Evolutionary conservation across 2,797 vertebrate species (phyloP).

Genomic region (Mycteria americana): DNA sequence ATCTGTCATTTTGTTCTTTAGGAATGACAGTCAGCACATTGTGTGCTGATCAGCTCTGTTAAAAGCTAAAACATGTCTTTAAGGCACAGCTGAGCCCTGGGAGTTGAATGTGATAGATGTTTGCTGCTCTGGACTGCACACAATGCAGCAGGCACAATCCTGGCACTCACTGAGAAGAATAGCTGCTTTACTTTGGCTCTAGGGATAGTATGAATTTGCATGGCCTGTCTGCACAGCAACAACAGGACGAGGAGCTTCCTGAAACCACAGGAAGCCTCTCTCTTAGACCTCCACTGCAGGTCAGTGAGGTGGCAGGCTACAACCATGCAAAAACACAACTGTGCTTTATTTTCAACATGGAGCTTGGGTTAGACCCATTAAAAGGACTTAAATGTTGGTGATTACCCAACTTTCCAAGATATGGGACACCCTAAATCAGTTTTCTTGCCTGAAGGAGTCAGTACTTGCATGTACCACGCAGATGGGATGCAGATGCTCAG

Average conservation of each 20-base stretch:
- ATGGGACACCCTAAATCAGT: not conserved
- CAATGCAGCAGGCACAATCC: slow-evolving; percentile 15
- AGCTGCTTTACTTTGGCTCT: not conserved
- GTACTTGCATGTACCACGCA: not conserved
- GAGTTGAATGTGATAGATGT: slow-evolving; percentile 12
- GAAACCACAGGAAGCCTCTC: not conserved
- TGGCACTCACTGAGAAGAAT: not conserved
- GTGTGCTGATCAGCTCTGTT: slow-evolving; percentile 11
- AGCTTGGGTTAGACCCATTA: not conserved
- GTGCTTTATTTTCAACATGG: not conserved
- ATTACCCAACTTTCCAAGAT: not conserved
- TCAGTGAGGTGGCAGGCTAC: not conserved
- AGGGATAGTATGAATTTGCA: not conserved
- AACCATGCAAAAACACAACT: not conserved
- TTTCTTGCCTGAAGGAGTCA: not conserved
- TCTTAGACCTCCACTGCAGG: not conserved
- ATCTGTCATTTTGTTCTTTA: slow-evolving; percentile 60
- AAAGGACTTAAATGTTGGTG: not conserved
- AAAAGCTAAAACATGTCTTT: slow-evolving; percentile 11
- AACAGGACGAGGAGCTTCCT: not conserved
- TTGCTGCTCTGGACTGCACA: not conserved
- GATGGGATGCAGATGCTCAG: not conserved
- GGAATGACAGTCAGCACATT: slow-evolving; percentile 16
- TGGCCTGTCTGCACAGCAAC: not conserved
- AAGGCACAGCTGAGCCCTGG: slow-evolving; percentile 27